phyloP scores from a whole-genome alignment of 2,113 vertebrate genomes.

The Heteronetta atricapilla region DNA sequence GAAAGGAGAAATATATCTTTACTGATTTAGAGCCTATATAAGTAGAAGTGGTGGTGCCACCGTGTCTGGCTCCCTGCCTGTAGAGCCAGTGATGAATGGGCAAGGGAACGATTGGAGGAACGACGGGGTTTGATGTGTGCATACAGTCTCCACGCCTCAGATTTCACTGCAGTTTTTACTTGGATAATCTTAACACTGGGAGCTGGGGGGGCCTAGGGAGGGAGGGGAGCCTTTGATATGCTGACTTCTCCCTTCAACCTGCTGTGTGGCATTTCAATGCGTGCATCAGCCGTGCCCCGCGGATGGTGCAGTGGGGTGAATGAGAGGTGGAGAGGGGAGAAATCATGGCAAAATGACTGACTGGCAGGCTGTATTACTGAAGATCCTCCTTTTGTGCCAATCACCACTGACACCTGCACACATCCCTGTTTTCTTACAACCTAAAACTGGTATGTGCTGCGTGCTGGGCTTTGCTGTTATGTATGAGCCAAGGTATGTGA shows the following conservation, averaged over 20 bases:
- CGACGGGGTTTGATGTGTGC: conserved; percentile 57
- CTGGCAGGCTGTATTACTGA: not conserved
- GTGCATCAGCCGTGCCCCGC: fast-evolving
- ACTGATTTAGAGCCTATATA: conserved; percentile 69
- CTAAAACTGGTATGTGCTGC: fast-evolving
- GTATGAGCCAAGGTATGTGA: not conserved
- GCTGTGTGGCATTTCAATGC: conserved; percentile 12
- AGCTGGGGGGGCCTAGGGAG: not conserved
- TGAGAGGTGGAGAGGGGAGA: not conserved
- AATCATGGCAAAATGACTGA: not conserved
- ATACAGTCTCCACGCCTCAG: conserved; percentile 44
- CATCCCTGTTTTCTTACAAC: not conserved
- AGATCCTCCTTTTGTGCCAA: not conserved
- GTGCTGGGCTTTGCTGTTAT: not conserved
- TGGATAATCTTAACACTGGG: conserved; percentile 9
- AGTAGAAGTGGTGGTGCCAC: conserved; percentile 74
- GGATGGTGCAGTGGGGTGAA: not conserved
- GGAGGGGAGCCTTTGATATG: conserved; percentile 17
- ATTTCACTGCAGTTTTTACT: conserved; percentile 57
- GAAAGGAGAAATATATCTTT: conserved; percentile 44
- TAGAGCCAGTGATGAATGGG: conserved; percentile 66
- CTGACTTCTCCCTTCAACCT: conserved; percentile 26
- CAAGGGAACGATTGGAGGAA: conserved; percentile 45
- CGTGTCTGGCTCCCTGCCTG: conserved; percentile 72
- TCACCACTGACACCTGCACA: not conserved